Conservation (phyloP, 2,113 vertebrate genomes). For the Hylia prasina region DNA sequence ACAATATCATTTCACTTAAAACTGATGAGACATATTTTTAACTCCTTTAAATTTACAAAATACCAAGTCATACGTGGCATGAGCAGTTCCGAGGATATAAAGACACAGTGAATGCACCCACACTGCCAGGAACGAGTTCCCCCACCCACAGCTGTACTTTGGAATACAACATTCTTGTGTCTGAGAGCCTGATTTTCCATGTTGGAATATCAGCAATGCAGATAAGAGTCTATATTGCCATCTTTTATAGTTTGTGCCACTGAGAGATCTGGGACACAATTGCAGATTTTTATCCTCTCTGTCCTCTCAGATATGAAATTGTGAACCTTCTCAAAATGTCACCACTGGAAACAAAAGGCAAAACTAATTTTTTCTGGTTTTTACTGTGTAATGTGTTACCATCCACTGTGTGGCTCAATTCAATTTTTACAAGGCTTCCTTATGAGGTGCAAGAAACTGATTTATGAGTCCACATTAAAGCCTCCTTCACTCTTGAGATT, state of each 20-base stretch:
- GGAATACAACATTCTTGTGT: not conserved
- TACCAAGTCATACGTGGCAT: rapidly evolving
- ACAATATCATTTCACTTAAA: not conserved
- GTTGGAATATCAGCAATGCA: not conserved
- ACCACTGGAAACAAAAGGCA: slow-evolving; percentile 19
- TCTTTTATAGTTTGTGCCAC: not conserved
- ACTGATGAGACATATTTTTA: not conserved
- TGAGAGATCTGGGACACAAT: not conserved
- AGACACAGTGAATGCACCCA: not conserved
- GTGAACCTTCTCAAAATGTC: slow-evolving; percentile 12
- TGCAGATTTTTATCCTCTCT: not conserved
- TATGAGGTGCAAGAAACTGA: slow-evolving; percentile 29
- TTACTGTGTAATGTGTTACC: not conserved
- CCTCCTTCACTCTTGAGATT: slow-evolving; percentile 27
- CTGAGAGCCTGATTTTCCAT: not conserved
- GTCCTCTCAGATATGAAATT: not conserved
- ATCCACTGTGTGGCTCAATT: slow-evolving; percentile 1
- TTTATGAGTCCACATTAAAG: slow-evolving; percentile 47
- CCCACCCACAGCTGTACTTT: not conserved
- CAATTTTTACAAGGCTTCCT: slow-evolving; percentile 28
- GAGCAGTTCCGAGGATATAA: not conserved
- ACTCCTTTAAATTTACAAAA: not conserved
- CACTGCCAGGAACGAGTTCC: not conserved
- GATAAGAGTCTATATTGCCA: not conserved
- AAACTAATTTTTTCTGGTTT: not conserved